Evolutionary conservation across 1,140 invertebrate species (phyloP).

Genomic region (Asobara japonica): DNA sequence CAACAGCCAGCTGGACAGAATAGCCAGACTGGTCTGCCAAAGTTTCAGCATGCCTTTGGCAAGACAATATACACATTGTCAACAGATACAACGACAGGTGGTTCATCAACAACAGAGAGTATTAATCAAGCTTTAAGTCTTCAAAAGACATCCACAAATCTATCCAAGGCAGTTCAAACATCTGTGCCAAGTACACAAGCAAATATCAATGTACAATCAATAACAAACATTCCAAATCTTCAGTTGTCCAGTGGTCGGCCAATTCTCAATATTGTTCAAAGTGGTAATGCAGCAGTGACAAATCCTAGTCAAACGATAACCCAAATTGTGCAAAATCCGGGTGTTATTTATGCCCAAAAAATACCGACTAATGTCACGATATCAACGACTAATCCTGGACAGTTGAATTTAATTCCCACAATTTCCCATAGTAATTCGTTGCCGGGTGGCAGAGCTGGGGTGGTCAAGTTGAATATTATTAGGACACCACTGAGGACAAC

Average conservation of each 20-base stretch:
- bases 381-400: constrained; percentile 57
- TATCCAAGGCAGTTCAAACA: constrained; percentile 62
- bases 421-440: constrained; percentile 57
- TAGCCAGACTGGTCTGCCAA: constrained; percentile 73
- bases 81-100: constrained; percentile 50
- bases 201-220: constrained; percentile 52
- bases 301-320: constrained; percentile 55
- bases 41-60: constrained; percentile 83
- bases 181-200: constrained; percentile 51
- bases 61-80: constrained; percentile 67
- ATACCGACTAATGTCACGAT: constrained; percentile 56
- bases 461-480: constrained; percentile 62
- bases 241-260: constrained; percentile 52
- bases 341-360: constrained; percentile 64
- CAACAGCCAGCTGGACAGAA: constrained; percentile 59
- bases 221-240: constrained; percentile 58
- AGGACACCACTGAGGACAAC: constrained; percentile 46
- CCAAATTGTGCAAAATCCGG: constrained; percentile 59
- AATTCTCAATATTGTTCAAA: constrained; percentile 58
- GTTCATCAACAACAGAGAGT: constrained; percentile 47
- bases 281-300: constrained; percentile 40
- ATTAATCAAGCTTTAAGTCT: constrained; percentile 37
- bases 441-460: constrained; percentile 50
- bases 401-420: constrained; percentile 59
- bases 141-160: constrained; percentile 49